Percentiles rank a stretch among this genome's conserved stretches.
Evolutionary conservation across 1,140 invertebrate genomes (phyloP).

Genomic region (Popillia japonica): DNA sequence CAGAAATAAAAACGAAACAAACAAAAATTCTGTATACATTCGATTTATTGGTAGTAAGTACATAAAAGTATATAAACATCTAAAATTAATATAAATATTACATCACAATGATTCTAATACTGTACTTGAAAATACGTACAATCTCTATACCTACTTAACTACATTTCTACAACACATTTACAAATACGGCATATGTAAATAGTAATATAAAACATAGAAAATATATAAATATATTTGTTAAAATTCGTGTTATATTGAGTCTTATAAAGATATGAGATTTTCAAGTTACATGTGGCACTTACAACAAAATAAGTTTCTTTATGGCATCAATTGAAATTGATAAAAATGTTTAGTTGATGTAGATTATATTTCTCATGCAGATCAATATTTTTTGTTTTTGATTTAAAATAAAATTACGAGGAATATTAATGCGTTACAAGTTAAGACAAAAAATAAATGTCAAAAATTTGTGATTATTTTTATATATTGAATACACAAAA

Average conservation of each 20-base stretch:
- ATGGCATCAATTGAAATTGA: too few species aligned
- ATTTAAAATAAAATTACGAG: too few species aligned
- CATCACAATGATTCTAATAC: slow-evolving; percentile 22
- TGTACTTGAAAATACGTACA: background rate
- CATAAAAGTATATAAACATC: background rate
- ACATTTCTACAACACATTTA: background rate
- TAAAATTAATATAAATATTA: slow-evolving; percentile 6
- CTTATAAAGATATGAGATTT: background rate
- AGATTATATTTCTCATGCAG: too few species aligned
- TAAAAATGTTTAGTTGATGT: too few species aligned
- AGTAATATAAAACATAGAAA: slow-evolving; percentile 21
- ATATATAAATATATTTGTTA: slow-evolving; percentile 10
- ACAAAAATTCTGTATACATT: background rate
- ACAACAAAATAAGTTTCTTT: background rate
- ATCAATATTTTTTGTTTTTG: too few species aligned
- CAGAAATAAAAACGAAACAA: background rate
- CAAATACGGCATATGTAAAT: background rate
- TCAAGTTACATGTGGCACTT: background rate
- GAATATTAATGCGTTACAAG: too few species aligned
- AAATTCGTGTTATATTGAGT: slow-evolving; percentile 13
- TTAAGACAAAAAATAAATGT: too few species aligned
- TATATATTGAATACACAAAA: too few species aligned
- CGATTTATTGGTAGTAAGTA: slow-evolving; percentile 10
- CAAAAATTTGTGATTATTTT: too few species aligned
- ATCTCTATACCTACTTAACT: background rate